Evolutionary conservation across 2,888 invertebrate genomes (phyloP).

Genomic region (Microdon myrmicae): DNA sequence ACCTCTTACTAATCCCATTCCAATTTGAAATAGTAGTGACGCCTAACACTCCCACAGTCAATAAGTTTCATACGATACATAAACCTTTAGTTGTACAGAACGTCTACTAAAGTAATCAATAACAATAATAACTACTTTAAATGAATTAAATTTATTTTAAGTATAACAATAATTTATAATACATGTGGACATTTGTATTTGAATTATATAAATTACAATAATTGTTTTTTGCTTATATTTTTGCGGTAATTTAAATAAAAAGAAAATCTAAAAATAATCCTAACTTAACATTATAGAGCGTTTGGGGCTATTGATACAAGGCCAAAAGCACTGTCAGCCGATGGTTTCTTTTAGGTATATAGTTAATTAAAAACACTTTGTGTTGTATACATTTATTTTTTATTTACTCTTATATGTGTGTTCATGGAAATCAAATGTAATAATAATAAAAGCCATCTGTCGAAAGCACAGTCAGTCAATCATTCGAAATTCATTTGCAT

Average conservation of each 20-base stretch:
- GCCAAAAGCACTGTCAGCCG: constrained; percentile 67
- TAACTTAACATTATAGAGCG: constrained; percentile 60
- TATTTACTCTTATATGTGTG: constrained; percentile 32
- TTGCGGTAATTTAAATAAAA: constrained; percentile 39
- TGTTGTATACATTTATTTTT: constrained; percentile 33
- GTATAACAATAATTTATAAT: too few species aligned
- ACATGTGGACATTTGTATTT: constrained; percentile 13
- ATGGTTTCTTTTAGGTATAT: constrained; percentile 67
- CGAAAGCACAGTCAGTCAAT: constrained; percentile 12
- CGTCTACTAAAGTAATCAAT: too few species aligned
- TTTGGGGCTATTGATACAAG: constrained; percentile 64
- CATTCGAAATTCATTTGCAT: constrained; percentile 20
- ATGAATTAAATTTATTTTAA: too few species aligned
- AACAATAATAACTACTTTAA: too few species aligned
- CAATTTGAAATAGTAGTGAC: too few species aligned
- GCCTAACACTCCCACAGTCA: too few species aligned
- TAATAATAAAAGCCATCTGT: constrained; percentile 3
- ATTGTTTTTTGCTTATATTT: constrained; percentile 43
- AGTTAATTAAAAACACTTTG: constrained; percentile 31
- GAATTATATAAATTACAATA: constrained; percentile 41
- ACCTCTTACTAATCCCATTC: too few species aligned
- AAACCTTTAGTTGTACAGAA: too few species aligned
- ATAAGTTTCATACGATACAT: too few species aligned
- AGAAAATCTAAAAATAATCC: constrained; percentile 31
- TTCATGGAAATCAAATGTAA: constrained; percentile 19